Conservation (phyloP, 2,797 vertebrate genomes). For the Sorex maritimensis region DNA sequence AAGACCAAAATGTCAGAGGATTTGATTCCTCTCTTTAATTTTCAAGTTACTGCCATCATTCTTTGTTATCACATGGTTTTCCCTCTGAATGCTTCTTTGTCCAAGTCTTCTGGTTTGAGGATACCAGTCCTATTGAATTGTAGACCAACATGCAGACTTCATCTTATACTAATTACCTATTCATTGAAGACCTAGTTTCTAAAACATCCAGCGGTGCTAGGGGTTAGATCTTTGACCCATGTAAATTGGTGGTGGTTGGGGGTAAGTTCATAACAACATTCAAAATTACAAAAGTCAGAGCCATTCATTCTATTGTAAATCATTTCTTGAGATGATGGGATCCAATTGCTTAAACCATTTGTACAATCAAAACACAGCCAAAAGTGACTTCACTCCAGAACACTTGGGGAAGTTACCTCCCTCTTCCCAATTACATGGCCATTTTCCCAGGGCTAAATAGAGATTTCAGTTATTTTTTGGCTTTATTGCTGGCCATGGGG, state of each 20-base stretch:
- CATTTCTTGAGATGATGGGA: fast-evolving
- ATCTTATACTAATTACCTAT: conserved; percentile 38
- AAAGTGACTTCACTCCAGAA: conserved; percentile 81
- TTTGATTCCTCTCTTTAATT: conserved; percentile 28
- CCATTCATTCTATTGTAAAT: not conserved
- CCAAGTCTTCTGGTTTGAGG: not conserved
- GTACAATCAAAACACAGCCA: conserved; percentile 66
- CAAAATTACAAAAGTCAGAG: conserved; percentile 1
- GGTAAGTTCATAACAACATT: not conserved
- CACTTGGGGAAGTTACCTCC: conserved; percentile 70
- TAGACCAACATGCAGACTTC: not conserved
- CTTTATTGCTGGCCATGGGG: conserved; percentile 45
- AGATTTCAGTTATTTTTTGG: conserved; percentile 82
- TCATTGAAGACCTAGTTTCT: not conserved
- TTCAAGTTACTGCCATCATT: not conserved
- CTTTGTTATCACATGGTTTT: not conserved
- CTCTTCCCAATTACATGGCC: conserved; percentile 75
- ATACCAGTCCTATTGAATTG: not conserved
- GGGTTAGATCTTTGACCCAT: not conserved
- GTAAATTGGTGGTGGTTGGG: not conserved
- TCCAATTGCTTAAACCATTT: conserved; percentile 11
- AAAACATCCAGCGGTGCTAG: not conserved
- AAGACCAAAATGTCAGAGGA: not conserved
- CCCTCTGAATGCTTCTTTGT: not conserved
- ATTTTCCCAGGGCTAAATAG: conserved; percentile 67